Conservation (phyloP, 2,113 vertebrate genomes). For the Progne subis region DNA sequence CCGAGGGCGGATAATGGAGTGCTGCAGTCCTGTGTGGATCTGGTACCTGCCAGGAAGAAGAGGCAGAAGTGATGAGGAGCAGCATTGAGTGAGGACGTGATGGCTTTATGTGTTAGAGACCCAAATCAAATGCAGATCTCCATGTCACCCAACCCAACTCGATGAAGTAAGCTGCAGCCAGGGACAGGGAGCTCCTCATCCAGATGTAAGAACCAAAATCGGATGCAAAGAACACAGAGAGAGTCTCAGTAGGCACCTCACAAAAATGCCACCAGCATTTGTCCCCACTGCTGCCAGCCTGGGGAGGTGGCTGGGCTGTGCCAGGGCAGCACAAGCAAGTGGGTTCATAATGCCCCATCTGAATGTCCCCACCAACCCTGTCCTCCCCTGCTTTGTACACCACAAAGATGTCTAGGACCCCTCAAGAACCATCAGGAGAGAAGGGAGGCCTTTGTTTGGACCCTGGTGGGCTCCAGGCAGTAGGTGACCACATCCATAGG, state of each 20-base stretch:
- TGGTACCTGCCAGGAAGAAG: constrained; percentile 83
- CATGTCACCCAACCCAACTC: not conserved
- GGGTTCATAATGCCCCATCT: not conserved
- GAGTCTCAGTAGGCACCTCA: not conserved
- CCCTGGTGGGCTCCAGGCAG: not conserved
- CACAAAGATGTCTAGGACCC: not conserved
- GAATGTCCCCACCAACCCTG: not conserved
- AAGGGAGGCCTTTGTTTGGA: not conserved
- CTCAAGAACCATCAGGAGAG: not conserved
- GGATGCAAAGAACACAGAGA: not conserved
- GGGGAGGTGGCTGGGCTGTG: not conserved
- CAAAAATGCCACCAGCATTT: not conserved
- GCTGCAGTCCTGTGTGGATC: constrained; percentile 97
- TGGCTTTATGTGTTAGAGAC: not conserved
- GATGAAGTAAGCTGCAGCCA: not conserved
- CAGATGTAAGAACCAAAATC: not conserved
- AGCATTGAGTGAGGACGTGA: accelerated
- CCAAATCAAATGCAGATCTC: not conserved
- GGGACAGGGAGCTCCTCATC: not conserved
- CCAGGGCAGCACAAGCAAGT: not conserved
- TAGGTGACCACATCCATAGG: not conserved
- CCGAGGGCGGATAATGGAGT: constrained; percentile 94
- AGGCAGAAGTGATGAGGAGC: not conserved
- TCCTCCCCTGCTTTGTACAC: not conserved
- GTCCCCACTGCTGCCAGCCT: not conserved